Base-by-base conservation (phyloP, 2,888 invertebrate species). In the Tetragonula carbonaria region DNA sequence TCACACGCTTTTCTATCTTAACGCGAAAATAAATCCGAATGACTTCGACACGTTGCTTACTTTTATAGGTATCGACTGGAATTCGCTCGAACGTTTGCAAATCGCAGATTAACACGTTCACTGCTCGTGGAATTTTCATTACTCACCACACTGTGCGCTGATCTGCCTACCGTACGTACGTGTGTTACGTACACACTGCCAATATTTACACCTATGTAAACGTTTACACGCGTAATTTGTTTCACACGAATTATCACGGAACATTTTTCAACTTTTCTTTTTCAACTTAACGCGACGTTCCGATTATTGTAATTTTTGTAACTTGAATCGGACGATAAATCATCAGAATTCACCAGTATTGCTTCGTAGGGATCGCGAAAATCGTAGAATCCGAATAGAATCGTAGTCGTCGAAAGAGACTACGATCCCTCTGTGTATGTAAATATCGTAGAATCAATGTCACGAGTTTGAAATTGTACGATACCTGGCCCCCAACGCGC, bases 371-470 rank as follows among this genome's bases (percentile, higher is more conserved):
- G 84, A 84, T 51, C 50, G 16, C 23, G 18, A 33, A 28, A 33
- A 38, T 65, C 57, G 23, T 68, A 38, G 23, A 70, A 8, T 45
- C 45, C 45, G 45, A 45, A 2, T 45, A 8, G 45, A 74, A 33
- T 82, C 59, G 45, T 23, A 77, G 14, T 82, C 57, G 45, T 70
- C 59, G 45, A 62, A 45, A 45, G 16, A 28, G 33, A 23, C 23
- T 23, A 23, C 23, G 23, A 33, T 62, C n/a, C 16, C 5, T 2
- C 8, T 45, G 2, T 59, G 78, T 78, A 67, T 68, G 78, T 78
- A 78, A 84, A 84, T 74, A 84, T 65, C 23, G 38, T 11, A 28
- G 21, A 51, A 16, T 3, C 57, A 14, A 63, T 79, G 80, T 59
- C 50, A 38, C 59, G 53, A 45, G 74, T 45, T 53, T 66, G 62